These are phyloP conservation scores for Cyrtodaria siliqua DNA, from an alignment of 2,888 invertebrate species.

Conservation along the genomic window DNA sequence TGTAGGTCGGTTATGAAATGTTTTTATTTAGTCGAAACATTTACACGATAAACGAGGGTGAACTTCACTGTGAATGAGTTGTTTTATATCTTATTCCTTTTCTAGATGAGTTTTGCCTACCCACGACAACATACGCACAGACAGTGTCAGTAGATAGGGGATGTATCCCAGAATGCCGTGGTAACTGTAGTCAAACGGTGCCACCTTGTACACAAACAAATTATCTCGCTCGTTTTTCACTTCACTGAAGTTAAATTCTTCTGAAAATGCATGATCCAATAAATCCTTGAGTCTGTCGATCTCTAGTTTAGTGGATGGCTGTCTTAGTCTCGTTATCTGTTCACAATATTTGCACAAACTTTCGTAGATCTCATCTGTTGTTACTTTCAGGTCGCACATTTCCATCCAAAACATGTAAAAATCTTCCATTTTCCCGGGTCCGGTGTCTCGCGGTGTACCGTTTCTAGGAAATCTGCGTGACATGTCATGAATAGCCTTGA, in stretches of 20 bases:
- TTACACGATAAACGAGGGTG: no score
- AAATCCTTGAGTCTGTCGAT: slow-evolving; percentile 75
- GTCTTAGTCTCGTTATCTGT: slow-evolving; percentile 74
- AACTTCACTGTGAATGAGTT: no score
- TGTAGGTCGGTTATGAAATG: no score
- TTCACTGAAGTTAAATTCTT: slow-evolving; percentile 76
- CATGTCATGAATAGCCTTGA: slow-evolving; percentile 67
- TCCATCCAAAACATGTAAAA: slow-evolving; percentile 77
- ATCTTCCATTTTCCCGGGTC: slow-evolving; percentile 72
- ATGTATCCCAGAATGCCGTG: slow-evolving; percentile 80
- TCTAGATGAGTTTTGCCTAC: slow-evolving; percentile 77
- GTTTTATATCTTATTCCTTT: slow-evolving; percentile 44
- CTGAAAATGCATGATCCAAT: slow-evolving; percentile 67
- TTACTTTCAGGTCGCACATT: slow-evolving; percentile 70
- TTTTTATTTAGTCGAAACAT: no score
- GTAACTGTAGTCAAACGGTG: slow-evolving; percentile 72
- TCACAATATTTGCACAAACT: slow-evolving; percentile 74
- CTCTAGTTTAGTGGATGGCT: slow-evolving; percentile 75
- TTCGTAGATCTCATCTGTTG: slow-evolving; percentile 72
- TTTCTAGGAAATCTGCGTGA: slow-evolving; percentile 71
- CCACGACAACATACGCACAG: slow-evolving; percentile 75
- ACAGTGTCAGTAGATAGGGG: slow-evolving; percentile 76
- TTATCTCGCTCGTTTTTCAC: slow-evolving; percentile 79
- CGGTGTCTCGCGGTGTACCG: slow-evolving; percentile 69
- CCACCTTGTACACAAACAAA: slow-evolving; percentile 81